Conservation (phyloP, 1,140 invertebrate genomes). For the Bombus consobrinus region DNA sequence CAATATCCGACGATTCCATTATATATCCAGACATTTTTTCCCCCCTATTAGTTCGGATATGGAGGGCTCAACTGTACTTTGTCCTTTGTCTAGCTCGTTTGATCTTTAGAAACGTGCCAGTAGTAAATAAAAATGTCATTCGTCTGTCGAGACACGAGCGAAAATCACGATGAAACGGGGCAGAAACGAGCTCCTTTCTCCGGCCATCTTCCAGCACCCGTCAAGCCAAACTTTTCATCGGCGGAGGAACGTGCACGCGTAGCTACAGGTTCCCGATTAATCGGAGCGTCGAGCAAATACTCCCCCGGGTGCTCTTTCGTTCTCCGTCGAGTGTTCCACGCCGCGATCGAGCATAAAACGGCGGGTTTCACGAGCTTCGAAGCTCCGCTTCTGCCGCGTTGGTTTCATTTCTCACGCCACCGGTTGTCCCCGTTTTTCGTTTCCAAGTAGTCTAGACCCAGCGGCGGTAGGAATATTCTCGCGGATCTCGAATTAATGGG, state of each 20-base stretch:
- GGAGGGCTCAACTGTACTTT: neutral
- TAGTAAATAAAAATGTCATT: neutral
- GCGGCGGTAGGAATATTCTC: neutral
- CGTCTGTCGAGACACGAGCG: neutral
- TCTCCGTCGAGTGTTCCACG: neutral
- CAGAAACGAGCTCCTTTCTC: neutral
- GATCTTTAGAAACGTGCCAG: neutral
- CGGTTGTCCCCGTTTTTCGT: constrained; percentile 20
- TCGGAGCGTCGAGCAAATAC: constrained; percentile 25
- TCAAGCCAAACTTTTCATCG: neutral
- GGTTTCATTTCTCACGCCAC: constrained; percentile 38
- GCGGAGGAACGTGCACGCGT: neutral
- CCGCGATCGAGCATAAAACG: constrained; percentile 27
- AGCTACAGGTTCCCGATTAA: constrained; percentile 43
- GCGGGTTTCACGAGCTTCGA: constrained; percentile 16
- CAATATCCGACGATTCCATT: too few relatives aligned
- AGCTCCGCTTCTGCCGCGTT: neutral
- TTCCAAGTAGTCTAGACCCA: constrained; percentile 29
- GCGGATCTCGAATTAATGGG: constrained; percentile 32
- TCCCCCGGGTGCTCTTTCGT: constrained; percentile 13
- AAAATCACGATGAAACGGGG: neutral
- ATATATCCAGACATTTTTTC: too few relatives aligned
- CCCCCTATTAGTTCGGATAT: neutral
- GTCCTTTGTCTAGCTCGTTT: neutral
- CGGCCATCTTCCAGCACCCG: neutral